Evolutionary conservation across 2,113 vertebrate species (phyloP).

Genomic region (Tamias sibiricus): DNA sequence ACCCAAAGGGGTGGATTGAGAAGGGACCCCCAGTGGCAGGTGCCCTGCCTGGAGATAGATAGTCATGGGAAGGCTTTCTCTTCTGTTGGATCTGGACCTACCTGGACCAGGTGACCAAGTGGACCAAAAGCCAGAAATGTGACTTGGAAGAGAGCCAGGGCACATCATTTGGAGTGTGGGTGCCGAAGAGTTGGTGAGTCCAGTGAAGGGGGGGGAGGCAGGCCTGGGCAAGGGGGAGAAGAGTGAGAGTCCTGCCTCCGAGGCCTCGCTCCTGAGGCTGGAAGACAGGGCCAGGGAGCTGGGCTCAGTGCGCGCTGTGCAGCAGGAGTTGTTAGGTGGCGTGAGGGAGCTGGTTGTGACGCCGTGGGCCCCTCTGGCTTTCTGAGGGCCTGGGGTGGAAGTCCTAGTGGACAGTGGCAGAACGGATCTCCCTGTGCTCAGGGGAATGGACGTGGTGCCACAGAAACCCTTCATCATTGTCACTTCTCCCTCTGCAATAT

Average conservation of each 20-base stretch:
- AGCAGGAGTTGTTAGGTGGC: background rate
- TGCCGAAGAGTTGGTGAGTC: background rate
- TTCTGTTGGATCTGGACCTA: background rate
- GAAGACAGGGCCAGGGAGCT: background rate
- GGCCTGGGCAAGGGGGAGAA: background rate
- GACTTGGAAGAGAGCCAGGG: background rate
- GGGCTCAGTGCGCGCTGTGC: rapidly evolving
- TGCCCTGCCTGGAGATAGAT: background rate
- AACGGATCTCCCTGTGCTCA: background rate
- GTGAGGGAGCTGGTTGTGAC: background rate
- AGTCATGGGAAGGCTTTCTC: background rate
- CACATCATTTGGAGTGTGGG: background rate
- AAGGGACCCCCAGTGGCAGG: background rate
- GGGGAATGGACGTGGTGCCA: background rate
- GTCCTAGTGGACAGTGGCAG: background rate
- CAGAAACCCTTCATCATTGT: background rate
- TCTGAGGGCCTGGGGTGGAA: background rate
- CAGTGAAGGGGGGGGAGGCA: background rate
- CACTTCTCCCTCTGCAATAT: conserved; percentile 37
- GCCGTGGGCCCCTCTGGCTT: background rate
- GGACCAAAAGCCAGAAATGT: background rate
- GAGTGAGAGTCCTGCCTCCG: background rate
- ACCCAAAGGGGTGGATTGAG: background rate
- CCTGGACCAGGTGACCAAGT: background rate
- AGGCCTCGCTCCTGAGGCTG: too few species aligned